These are phyloP conservation scores for Phaethornis superciliosus DNA, from an alignment of 2,113 vertebrate species.

Conservation along the genomic window DNA sequence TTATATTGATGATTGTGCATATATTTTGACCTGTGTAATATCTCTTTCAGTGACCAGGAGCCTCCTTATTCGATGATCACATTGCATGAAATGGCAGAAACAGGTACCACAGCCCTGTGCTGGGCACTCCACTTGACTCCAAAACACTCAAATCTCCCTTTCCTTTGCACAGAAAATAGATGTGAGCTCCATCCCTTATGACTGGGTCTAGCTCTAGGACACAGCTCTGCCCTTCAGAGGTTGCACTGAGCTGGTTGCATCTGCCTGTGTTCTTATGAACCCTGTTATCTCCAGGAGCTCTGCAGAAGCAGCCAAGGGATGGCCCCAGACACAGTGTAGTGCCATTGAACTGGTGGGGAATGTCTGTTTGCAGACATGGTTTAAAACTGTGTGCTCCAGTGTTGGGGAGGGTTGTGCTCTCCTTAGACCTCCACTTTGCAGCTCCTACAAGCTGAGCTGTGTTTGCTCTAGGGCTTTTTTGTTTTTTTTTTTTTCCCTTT, in stretches of 20 bases:
- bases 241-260: neutral
- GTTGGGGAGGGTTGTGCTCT: neutral
- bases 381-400: fast-evolving
- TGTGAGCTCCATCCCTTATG: neutral
- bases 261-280: neutral
- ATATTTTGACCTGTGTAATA: conserved; percentile 62
- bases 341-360: neutral
- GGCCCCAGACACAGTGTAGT: neutral
- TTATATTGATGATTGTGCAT: neutral
- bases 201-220: neutral
- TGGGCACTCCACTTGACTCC: conserved; percentile 24
- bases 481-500: neutral
- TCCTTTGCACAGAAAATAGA: neutral
- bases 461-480: neutral
- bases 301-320: neutral
- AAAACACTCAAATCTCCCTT: neutral
- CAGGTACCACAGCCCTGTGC: conserved; percentile 82
- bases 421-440: neutral
- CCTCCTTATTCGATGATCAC: conserved; percentile 99
- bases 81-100: conserved; percentile 99
- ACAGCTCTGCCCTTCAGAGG: neutral
- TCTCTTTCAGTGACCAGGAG: conserved; percentile 96
- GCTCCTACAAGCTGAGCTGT: neutral
- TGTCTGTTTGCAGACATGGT: fast-evolving
- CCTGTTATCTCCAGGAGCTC: fast-evolving